Evolutionary conservation across 2,888 invertebrate species (phyloP).

Genomic region (Synergus umbraculus): DNA sequence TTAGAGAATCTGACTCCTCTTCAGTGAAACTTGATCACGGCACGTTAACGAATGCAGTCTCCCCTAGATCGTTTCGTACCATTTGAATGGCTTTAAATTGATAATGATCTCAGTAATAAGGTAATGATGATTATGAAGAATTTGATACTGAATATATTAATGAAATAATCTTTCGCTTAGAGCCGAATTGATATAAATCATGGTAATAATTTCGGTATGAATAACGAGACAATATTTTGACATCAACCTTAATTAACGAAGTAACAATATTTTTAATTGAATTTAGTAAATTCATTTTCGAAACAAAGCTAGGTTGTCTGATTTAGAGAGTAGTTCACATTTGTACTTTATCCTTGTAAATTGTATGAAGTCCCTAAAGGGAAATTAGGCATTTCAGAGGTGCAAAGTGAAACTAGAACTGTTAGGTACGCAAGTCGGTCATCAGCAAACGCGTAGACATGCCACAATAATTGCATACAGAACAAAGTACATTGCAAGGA

Average conservation of each 20-base stretch:
- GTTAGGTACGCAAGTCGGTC: slow-evolving; percentile 37
- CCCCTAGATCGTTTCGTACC: slow-evolving; percentile 40
- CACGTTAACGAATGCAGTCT: slow-evolving; percentile 32
- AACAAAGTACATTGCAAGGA: slow-evolving; percentile 54
- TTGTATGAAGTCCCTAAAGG: background rate
- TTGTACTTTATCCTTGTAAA: background rate
- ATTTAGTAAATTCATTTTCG: background rate
- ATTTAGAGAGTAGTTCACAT: background rate
- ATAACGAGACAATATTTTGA: background rate
- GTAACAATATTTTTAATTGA: too few species aligned
- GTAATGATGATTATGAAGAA: slow-evolving; percentile 41
- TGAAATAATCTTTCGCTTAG: slow-evolving; percentile 27
- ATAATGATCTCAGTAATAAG: slow-evolving; percentile 40
- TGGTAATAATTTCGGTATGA: slow-evolving; percentile 4
- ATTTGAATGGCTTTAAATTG: slow-evolving; percentile 37
- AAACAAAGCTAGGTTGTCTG: background rate
- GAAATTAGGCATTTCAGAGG: background rate
- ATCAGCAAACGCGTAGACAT: slow-evolving; percentile 54
- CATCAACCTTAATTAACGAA: background rate
- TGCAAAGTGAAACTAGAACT: slow-evolving; percentile 26
- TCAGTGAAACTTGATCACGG: slow-evolving; percentile 28
- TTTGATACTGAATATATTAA: slow-evolving; percentile 40
- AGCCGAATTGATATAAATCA: slow-evolving; percentile 10
- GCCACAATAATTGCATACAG: slow-evolving; percentile 57
- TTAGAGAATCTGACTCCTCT: slow-evolving; percentile 10